Conservation (phyloP, 2,888 invertebrate species). For the Disparrhopalites patrizii region DNA sequence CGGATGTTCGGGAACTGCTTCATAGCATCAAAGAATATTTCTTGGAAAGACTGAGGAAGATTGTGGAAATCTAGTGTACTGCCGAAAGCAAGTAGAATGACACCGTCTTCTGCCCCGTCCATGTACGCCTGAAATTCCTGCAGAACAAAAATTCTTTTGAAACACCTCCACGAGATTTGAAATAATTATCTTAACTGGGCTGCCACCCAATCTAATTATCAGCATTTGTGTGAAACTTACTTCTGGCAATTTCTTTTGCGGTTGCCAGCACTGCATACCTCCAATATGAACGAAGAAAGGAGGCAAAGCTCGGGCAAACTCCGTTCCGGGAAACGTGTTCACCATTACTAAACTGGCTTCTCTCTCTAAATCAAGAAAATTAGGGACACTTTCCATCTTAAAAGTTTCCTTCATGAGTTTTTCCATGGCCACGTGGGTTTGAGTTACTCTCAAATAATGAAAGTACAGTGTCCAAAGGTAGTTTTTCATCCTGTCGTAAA, state of each 20-base stretch:
- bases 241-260: conserved; percentile 10
- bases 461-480: conserved; percentile 11
- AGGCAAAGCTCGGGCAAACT: conserved; percentile 39
- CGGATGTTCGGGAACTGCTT: conserved; percentile 31
- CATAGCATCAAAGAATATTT: conserved; percentile 41
- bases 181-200: no score
- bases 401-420: conserved; percentile 11
- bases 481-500: conserved; percentile 27
- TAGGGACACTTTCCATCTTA: conserved; percentile 15
- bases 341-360: conserved; percentile 36
- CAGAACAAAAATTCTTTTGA: no score
- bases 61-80: conserved; percentile 40
- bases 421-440: background rate
- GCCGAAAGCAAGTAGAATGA: conserved; percentile 43
- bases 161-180: no score
- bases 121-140: conserved; percentile 34
- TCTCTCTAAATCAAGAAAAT: conserved; percentile 20
- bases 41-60: conserved; percentile 25
- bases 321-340: conserved; percentile 36
- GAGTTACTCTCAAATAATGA: background rate
- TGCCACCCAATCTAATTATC: no score
- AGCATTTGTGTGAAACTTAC: no score
- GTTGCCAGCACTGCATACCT: conserved; percentile 30
- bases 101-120: conserved; percentile 39
- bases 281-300: conserved; percentile 29